These are phyloP conservation scores for Nipponacmea schrenckii DNA, from an alignment of 2,888 invertebrate genomes.

Conservation along the genomic window DNA sequence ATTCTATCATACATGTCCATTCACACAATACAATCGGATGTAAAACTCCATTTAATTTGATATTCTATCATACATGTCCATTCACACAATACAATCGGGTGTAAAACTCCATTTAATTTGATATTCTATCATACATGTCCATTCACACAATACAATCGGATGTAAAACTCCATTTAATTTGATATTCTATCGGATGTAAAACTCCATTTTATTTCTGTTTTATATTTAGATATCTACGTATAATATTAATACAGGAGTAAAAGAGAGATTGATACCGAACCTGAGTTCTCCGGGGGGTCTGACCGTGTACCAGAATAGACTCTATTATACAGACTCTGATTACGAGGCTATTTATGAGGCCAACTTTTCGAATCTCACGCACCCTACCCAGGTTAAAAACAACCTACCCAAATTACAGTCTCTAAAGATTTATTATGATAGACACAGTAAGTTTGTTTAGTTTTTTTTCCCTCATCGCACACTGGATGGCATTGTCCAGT, in stretches of 20 bases:
- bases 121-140: too few relatives aligned
- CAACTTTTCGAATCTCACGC: conserved; percentile 75
- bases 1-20: too few relatives aligned
- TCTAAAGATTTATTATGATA: conserved; percentile 46
- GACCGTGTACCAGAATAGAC: conserved; percentile 78
- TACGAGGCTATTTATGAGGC: conserved; percentile 90
- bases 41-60: too few relatives aligned
- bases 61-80: too few relatives aligned
- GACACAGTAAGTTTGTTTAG: conserved; percentile 58
- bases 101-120: too few relatives aligned
- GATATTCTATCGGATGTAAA: too few relatives aligned
- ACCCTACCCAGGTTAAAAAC: conserved; percentile 27
- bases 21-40: too few relatives aligned
- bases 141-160: too few relatives aligned
- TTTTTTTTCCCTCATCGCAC: too few relatives aligned
- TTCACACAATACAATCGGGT: too few relatives aligned
- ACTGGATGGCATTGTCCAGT: too few relatives aligned
- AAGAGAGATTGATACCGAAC: conserved; percentile 31
- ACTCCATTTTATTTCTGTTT: background rate
- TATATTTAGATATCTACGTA: conserved; percentile 27
- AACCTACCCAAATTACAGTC: conserved; percentile 43
- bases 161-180: too few relatives aligned
- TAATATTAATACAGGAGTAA: conserved; percentile 8
- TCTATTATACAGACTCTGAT: conserved; percentile 88
- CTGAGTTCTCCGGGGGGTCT: conserved; percentile 44